Base-by-base conservation (phyloP, 2,113 vertebrate genomes). In the Tor tambroides region DNA sequence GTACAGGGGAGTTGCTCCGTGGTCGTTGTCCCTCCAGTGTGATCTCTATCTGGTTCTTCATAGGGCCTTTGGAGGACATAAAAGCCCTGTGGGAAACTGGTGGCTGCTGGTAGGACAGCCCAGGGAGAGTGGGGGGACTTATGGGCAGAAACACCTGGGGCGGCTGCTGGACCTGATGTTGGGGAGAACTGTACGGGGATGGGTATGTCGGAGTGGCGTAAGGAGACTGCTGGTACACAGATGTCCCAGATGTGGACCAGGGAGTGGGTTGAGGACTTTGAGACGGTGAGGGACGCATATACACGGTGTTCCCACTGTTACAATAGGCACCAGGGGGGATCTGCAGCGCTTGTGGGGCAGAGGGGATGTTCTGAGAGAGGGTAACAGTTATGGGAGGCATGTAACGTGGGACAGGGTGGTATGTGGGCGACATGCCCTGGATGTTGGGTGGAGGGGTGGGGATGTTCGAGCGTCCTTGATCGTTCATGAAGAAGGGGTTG, bases 351-450 rank as follows among this genome's bases (percentile, higher is more conserved):
- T 98, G 97, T 83, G 98, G 97, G 91, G 96, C 96, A 49, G 94
- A 96, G 85, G 97, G 97, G 91, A 99, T 96, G 94, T 93, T 99
- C 88, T 97, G 97, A 21, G 97, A 96, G 90, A 99, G 95, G 87
- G 97, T 97, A 93, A 99, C 98, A 46, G 97, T 97, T 94, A 99
- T 96, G 88, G 98, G 98, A 94, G 97, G 98, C 95, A 98, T 97
- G 91, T 98, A 99, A 91, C 97, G 97, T 91, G 96, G 94, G 94
- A 97, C 95, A 59, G 97, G 96, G 91, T 96, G 94, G 93, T 97
- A 99, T 23, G 97, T 96, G 89, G 97, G 96, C 85, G 96, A 96
- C 90, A 96, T 96, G 93, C 97, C 96, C 95, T 96, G 97, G 93
- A 98, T 96, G 93, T 96, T 94, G 89, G 97, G 96, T 77, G 96